These are phyloP conservation scores for Karalla daura DNA, from an alignment of 2,797 vertebrate genomes.

Conservation along the genomic window DNA sequence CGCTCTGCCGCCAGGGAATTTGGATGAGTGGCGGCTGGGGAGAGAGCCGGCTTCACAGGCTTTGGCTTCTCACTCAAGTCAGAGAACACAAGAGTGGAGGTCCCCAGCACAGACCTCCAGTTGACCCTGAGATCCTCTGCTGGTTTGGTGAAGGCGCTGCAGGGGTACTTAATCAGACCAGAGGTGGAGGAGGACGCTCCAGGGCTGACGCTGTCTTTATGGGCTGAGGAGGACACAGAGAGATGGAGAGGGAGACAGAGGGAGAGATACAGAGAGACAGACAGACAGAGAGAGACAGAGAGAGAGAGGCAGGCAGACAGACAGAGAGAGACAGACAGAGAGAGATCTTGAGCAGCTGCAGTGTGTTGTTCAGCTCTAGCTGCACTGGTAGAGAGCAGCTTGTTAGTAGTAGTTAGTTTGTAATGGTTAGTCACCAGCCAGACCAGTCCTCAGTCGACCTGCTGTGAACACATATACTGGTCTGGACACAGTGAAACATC, in stretches of 20 bases:
- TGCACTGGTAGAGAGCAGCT: slow-evolving; percentile 53
- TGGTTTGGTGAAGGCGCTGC: slow-evolving; percentile 88
- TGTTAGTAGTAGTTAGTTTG: slow-evolving; percentile 53
- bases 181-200: slow-evolving; percentile 66
- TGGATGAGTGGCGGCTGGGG: slow-evolving; percentile 70
- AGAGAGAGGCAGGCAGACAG: too few species aligned
- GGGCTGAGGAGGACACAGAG: slow-evolving; percentile 75
- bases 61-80: slow-evolving; percentile 83
- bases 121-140: slow-evolving; percentile 90
- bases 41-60: slow-evolving; percentile 59
- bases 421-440: slow-evolving; percentile 51
- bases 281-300: slow-evolving; percentile 54
- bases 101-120: slow-evolving; percentile 89
- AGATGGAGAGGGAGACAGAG: slow-evolving; percentile 53
- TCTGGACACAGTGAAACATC: too few species aligned
- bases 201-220: slow-evolving; percentile 59
- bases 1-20: slow-evolving; percentile 74
- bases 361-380: slow-evolving; percentile 45
- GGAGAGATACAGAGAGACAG: too few species aligned
- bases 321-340: slow-evolving; percentile 51
- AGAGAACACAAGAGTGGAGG: slow-evolving; percentile 89
- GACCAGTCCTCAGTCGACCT: too few species aligned
- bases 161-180: slow-evolving; percentile 90
- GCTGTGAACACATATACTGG: too few species aligned
- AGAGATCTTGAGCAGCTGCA: slow-evolving; percentile 59